Evolutionary conservation across 2,888 invertebrate species (phyloP), one percentile per base, ranked within the genome.

Genomic region (Gastrophysa polygoni): DNA sequence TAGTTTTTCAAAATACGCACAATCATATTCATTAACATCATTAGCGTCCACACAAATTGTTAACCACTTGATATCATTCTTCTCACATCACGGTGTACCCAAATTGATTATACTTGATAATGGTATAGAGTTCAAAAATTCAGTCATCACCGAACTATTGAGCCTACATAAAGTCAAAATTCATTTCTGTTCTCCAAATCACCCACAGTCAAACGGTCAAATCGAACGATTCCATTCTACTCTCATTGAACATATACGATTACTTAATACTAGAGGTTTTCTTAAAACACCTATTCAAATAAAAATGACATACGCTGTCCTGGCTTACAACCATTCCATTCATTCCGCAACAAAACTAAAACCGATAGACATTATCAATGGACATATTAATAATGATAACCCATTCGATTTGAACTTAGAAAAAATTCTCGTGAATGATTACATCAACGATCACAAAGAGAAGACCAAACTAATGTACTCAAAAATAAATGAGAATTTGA

Each of bases 181-280:
- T 21, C 60, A 60, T n/a, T 55, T 55, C 18, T 47, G 47, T 29
- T 55, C 28, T 7, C 54, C 61, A 16, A 46, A 56, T 34, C 55
- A 61, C 17, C 56, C 55, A 20, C 47, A 60, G 29, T 60, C 60
- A 16, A 59, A 59, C 29, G 59, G 44, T 6, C 14, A 38, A 16
- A 51, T 59, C 8, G 52, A 54, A 38, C 18, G 59, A 38, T 46
- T 59, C n/a, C 59, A 59, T 11, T 59, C 29, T 7, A 59, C 52
- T 18, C 2, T 59, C 17, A 38, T 38, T 4, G 59, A 59, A 52
- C 59, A 52, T 18, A 3, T 58, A 1, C 1, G 58, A 28, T 11
- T 32, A 21, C 20, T 58, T 16, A 34, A 50, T 51, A 50, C 34
- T 1, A 18, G 32, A 58, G 44, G 44, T 2, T 34, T 50, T 32